Conservation (phyloP, 2,113 vertebrate genomes). For the Thymallus thymallus region DNA sequence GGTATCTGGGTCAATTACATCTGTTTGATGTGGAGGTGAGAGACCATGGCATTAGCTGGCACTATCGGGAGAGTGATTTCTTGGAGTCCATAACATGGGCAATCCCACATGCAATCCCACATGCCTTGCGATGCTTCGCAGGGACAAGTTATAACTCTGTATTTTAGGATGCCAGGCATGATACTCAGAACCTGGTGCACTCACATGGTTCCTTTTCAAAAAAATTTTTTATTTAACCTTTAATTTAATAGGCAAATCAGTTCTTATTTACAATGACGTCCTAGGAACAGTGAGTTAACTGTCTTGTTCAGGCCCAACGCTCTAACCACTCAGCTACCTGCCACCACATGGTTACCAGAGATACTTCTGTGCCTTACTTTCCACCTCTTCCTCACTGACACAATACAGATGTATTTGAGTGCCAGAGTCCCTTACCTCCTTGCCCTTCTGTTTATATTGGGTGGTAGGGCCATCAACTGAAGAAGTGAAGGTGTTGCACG, state of each 20-base stretch:
- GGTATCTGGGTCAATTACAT: no score
- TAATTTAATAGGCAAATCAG: no score
- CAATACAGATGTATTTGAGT: constrained; percentile 11
- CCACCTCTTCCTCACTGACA: constrained; percentile 21
- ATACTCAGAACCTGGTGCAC: neutral
- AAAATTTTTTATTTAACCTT: no score
- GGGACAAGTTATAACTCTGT: neutral
- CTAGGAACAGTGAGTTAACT: no score
- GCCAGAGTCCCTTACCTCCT: constrained; percentile 6
- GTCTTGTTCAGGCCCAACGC: no score
- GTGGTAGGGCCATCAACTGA: neutral
- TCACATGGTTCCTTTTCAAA: constrained; percentile 12
- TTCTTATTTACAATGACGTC: no score
- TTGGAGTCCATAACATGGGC: constrained; percentile 17
- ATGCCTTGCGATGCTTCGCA: constrained; percentile 12
- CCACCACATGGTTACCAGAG: constrained; percentile 4
- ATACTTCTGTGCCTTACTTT: neutral
- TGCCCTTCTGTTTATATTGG: constrained; percentile 5
- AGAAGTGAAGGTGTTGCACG: constrained; percentile 7
- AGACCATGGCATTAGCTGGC: no score
- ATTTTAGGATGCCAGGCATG: no score
- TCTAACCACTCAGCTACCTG: no score
- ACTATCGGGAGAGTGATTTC: neutral
- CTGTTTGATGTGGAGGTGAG: no score
- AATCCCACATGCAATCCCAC: constrained; percentile 26